Evolutionary conservation across 2,888 invertebrate species (phyloP).

Genomic region (Rhagonycha fulva): DNA sequence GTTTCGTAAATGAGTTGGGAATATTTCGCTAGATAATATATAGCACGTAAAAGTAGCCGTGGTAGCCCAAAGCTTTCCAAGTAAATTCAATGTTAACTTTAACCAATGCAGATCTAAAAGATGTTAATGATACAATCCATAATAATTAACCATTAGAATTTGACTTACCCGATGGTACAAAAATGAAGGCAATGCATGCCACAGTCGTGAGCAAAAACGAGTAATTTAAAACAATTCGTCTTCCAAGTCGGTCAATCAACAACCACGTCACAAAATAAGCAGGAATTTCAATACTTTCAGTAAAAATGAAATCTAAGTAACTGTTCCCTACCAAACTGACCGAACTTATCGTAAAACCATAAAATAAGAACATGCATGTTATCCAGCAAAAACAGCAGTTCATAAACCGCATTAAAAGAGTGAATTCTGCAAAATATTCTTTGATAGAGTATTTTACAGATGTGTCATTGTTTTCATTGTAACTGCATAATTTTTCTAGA

Average conservation of each 20-base stretch:
- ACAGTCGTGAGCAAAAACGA: slow-evolving; percentile 66
- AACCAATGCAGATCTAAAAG: slow-evolving; percentile 59
- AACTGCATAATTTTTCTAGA: slow-evolving; percentile 43
- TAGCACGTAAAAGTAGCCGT: slow-evolving; percentile 68
- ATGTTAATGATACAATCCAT: slow-evolving; percentile 15
- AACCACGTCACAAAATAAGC: slow-evolving; percentile 68
- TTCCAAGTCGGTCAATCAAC: slow-evolving; percentile 67
- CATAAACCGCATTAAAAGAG: slow-evolving; percentile 59
- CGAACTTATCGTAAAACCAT: slow-evolving; percentile 78
- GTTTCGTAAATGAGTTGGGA: slow-evolving; percentile 67
- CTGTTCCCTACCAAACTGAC: slow-evolving; percentile 75
- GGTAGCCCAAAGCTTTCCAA: slow-evolving; percentile 70
- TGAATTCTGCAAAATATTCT: slow-evolving; percentile 27
- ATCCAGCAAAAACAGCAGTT: slow-evolving; percentile 80
- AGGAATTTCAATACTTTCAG: slow-evolving; percentile 72
- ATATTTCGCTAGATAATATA: slow-evolving; percentile 70
- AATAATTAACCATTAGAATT: background rate
- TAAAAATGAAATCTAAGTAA: slow-evolving; percentile 76
- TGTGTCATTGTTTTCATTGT: background rate
- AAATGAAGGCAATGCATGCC: slow-evolving; percentile 64
- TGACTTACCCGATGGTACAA: slow-evolving; percentile 59
- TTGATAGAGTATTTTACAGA: background rate
- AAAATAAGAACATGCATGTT: slow-evolving; percentile 78
- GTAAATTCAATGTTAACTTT: slow-evolving; percentile 60
- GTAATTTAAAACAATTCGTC: slow-evolving; percentile 65